Conservation (phyloP, 2,113 vertebrate species). For the Odocoileus virginianus region DNA sequence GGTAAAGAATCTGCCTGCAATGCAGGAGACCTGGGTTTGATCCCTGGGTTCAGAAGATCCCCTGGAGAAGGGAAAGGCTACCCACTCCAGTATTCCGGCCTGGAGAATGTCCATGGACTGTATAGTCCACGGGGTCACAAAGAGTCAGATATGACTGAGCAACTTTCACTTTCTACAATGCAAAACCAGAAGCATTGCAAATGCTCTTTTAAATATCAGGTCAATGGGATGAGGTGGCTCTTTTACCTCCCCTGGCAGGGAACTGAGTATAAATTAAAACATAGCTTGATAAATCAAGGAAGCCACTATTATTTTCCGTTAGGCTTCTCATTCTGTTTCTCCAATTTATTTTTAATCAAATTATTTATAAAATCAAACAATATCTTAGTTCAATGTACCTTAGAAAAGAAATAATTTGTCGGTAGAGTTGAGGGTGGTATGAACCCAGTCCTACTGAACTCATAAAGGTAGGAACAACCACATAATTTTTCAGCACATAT, state of each 20-base stretch:
- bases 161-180: neutral
- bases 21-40: neutral
- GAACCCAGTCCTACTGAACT: neutral
- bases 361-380: conserved; percentile 13
- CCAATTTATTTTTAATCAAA: neutral
- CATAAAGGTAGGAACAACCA: neutral
- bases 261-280: conserved; percentile 1
- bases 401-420: conserved; percentile 15
- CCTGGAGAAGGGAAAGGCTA: neutral
- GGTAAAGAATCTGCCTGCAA: neutral
- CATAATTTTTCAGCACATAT: neutral
- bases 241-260: neutral
- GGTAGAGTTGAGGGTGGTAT: neutral
- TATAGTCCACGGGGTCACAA: neutral
- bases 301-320: neutral
- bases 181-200: neutral
- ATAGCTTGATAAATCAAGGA: neutral
- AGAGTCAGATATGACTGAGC: neutral
- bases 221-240: neutral
- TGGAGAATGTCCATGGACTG: neutral
- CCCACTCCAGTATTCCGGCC: neutral
- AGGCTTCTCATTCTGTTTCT: neutral
- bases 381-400: neutral
- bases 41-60: neutral
- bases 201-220: neutral